Base-by-base conservation (phyloP, 1,140 invertebrate species). In the Ptiloglossa arizonensis region DNA sequence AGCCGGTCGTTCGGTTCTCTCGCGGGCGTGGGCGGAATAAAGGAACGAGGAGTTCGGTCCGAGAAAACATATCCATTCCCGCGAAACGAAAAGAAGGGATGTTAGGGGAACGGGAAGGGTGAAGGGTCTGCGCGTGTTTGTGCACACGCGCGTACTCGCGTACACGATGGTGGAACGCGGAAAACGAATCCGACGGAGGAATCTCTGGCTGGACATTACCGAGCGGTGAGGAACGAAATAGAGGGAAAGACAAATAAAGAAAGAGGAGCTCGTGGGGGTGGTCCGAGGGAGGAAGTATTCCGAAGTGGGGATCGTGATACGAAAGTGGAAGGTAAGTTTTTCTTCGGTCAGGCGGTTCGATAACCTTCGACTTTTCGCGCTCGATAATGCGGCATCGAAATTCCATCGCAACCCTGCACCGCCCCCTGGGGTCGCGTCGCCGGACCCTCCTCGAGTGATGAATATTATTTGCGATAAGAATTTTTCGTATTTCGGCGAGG, bases 381-480 rank as follows among this genome's bases (percentile, higher is more conserved):
- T 81, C 75, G 54, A 59, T 87, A 84, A 84, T 86, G 75, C 76
- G 24, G 59, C 78, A 73, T 81, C 76, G 80, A 79, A 86, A 88
- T 86, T 88, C 78, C 70, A 85, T 81, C n/a, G 32, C 9, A 64
- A 46, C 35, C 6, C 54, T 32, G 73, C 29, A 56, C 32, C 50
- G 17, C 57, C 24, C n/a, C 27, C 52, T n/a, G n/a, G 35, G 29
- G 41, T 11, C 19, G 38, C 57, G 22, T 35, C 50, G 35, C 41
- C 38, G 24, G 2, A n/a, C 17, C 15, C 44, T 1, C 41, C 8
- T 13, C 50, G 73, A 60, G 57, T 83, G 87, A 87, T 86, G 87
- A 88, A 86, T 87, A 86, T 88, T 85, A 87, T 89, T 88, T 81
- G 78, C 85, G 74, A 87, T 87, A 88, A 86, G 86, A 87, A 89